A percentile compares a stretch with the other conserved stretches of the same genome.
Conservation (phyloP, 2,113 vertebrate genomes). For the Cyanistes caeruleus region DNA sequence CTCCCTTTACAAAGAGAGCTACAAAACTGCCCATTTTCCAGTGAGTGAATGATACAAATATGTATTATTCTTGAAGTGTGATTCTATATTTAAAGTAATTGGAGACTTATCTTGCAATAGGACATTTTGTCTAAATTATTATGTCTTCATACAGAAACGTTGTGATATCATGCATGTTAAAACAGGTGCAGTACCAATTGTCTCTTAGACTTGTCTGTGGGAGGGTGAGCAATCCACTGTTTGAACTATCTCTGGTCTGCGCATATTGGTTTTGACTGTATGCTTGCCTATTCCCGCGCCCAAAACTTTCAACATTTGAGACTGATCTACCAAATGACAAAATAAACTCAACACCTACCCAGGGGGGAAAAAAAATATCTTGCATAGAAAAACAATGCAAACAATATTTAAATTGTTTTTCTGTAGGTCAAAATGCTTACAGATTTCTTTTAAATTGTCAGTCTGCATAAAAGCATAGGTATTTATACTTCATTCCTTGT, state of each 20-base stretch:
- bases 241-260: background rate
- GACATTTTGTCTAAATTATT: background rate
- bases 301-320: background rate
- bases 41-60: background rate
- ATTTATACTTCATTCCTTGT: background rate
- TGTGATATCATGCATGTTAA: background rate
- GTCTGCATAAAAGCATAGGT: background rate
- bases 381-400: background rate
- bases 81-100: background rate
- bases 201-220: background rate
- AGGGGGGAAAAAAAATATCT: background rate
- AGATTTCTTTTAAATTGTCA: background rate
- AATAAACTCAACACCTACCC: background rate
- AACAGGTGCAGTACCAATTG: background rate
- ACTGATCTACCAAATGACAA: background rate
- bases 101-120: background rate
- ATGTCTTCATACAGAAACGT: fast-evolving
- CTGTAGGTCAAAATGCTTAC: background rate
- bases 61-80: background rate
- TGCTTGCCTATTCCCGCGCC: background rate
- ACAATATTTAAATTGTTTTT: background rate
- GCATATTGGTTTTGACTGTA: background rate
- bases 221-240: background rate
- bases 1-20: background rate
- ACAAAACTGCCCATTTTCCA: background rate